Conservation (phyloP, 2,113 vertebrate genomes). For the Datnioides undecimradiatus region DNA sequence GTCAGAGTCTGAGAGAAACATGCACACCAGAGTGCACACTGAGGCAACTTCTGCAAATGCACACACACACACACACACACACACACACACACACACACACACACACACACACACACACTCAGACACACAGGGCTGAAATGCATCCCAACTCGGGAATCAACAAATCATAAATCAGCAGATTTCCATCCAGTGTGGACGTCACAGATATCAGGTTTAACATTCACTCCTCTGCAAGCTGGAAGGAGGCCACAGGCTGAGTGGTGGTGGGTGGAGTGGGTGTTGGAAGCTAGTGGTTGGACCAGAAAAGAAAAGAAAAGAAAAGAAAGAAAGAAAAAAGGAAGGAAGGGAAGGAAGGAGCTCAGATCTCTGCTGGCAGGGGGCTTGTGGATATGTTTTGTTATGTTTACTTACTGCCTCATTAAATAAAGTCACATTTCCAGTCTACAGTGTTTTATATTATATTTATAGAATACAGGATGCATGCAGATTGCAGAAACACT, state of each 20-base stretch:
- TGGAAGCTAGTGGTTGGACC: too few relatives aligned
- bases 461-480: too few relatives aligned
- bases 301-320: slow-evolving; percentile 2
- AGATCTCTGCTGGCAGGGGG: too few relatives aligned
- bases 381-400: too few relatives aligned
- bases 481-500: too few relatives aligned
- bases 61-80: slow-evolving; percentile 10
- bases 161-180: slow-evolving; percentile 81
- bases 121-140: slow-evolving; percentile 67
- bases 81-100: not conserved
- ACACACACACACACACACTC: slow-evolving; percentile 12
- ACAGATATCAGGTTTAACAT: slow-evolving; percentile 77
- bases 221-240: slow-evolving; percentile 71
- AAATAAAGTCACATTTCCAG: too few relatives aligned
- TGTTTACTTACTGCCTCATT: too few relatives aligned
- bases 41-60: slow-evolving; percentile 50
- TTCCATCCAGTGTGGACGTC: slow-evolving; percentile 67
- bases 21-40: slow-evolving; percentile 23
- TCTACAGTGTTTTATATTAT: too few relatives aligned
- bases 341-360: not conserved
- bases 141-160: slow-evolving; percentile 75
- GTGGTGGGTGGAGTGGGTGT: too few relatives aligned
- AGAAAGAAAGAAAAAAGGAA: not conserved
- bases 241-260: not conserved
- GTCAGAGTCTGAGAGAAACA: slow-evolving; percentile 30